phyloP scores from a whole-genome alignment of 2,888 invertebrate species.

The Tipula unca region DNA sequence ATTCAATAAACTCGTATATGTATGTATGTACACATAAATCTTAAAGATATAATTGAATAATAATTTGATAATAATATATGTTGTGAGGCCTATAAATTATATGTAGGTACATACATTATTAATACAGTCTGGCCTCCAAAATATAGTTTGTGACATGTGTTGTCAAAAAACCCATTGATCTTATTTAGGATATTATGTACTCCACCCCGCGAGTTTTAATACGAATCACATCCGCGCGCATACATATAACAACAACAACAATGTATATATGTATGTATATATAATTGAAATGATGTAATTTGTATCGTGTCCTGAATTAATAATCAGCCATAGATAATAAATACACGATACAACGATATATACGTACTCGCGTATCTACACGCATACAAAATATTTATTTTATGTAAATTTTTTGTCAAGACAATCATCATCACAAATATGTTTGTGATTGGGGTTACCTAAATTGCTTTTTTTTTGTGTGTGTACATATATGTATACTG shows the following conservation, averaged over 20 bases:
- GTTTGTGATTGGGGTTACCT: background rate
- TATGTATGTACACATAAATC: no score
- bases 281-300: background rate
- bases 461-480: background rate
- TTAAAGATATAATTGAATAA: background rate
- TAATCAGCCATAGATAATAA: background rate
- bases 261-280: background rate
- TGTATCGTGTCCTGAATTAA: background rate
- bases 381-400: background rate
- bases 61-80: background rate
- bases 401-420: background rate
- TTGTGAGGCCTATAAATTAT: no score
- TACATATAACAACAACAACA: background rate
- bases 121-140: background rate
- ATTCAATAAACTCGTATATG: background rate
- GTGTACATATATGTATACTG: background rate
- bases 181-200: background rate
- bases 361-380: background rate
- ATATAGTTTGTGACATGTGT: background rate
- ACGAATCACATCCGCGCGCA: background rate
- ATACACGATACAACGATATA: background rate
- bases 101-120: no score
- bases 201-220: background rate
- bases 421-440: background rate
- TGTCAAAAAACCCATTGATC: background rate